Percentiles rank a stretch among this genome's conserved stretches.
phyloP scores from a whole-genome alignment of 2,797 vertebrate species.

The Hippopotamyrus pictus region DNA sequence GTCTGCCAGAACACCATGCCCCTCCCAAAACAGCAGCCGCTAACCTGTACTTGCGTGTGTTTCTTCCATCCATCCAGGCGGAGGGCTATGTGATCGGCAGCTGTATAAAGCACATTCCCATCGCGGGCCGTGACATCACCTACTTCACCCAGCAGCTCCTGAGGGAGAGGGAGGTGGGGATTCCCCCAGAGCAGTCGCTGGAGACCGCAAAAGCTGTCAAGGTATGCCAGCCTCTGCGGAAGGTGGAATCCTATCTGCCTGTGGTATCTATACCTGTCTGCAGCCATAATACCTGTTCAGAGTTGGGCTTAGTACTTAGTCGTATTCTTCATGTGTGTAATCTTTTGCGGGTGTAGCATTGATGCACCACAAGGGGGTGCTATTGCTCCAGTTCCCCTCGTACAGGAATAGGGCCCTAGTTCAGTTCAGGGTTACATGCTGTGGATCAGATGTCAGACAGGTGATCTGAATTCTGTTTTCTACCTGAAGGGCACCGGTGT shows the following conservation, averaged over 20 bases:
- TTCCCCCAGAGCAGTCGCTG: conserved; percentile 91
- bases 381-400: background rate
- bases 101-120: conserved; percentile 98
- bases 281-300: background rate
- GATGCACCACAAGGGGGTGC: background rate
- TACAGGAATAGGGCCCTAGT: background rate
- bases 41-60: background rate
- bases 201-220: conserved; percentile 97
- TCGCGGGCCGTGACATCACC: conserved; percentile 92
- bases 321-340: background rate
- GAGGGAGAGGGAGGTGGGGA: conserved; percentile 91
- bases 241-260: background rate
- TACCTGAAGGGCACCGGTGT: background rate
- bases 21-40: background rate
- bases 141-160: conserved; percentile 95
- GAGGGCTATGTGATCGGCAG: conserved; percentile 97
- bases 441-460: background rate
- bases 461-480: background rate
- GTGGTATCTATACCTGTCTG: background rate
- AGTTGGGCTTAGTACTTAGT: background rate
- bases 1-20: background rate
- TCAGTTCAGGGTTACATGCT: background rate
- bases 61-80: conserved; percentile 59
- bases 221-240: conserved; percentile 52
- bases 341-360: background rate